These are phyloP conservation scores for Apistogramma diplotaenia DNA, from an alignment of 2,113 vertebrate species.

Conservation along the genomic window DNA sequence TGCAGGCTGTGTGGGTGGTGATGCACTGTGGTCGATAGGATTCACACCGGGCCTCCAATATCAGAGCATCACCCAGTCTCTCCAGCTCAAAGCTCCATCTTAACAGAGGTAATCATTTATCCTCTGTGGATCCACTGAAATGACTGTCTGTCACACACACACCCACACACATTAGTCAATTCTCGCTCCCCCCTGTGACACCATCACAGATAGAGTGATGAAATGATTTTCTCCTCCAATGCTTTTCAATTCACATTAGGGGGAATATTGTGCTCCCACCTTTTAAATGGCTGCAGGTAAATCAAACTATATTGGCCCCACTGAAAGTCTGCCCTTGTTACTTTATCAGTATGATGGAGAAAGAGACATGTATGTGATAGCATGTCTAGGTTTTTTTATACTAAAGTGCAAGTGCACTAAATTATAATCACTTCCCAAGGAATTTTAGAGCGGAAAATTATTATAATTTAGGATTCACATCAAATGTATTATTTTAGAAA, in stretches of 20 bases:
- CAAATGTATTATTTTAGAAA: background rate
- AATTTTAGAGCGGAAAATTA: background rate
- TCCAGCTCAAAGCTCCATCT: conserved; percentile 53
- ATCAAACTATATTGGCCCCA: conserved; percentile 59
- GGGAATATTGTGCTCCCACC: conserved; percentile 45
- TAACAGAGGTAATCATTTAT: conserved; percentile 69
- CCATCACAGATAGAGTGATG: conserved; percentile 64
- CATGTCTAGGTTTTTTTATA: conserved; percentile 9
- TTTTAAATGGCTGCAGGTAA: conserved; percentile 53
- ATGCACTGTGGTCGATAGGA: conserved; percentile 38
- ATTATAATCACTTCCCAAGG: conserved; percentile 26
- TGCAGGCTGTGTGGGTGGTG: conserved; percentile 35
- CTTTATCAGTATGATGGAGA: conserved; percentile 33
- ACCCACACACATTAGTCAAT: conserved; percentile 43
- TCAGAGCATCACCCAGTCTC: conserved; percentile 42
- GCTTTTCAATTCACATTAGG: conserved; percentile 70
- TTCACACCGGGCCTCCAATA: conserved; percentile 47
- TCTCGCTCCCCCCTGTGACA: conserved; percentile 44
- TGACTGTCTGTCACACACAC: conserved; percentile 19
- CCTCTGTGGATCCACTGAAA: conserved; percentile 47
- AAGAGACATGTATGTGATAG: conserved; percentile 13
- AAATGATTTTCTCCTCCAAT: conserved; percentile 70
- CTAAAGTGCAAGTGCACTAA: conserved; percentile 4
- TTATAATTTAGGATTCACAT: too few species aligned
- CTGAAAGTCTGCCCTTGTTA: conserved; percentile 28